Evolutionary conservation across 2,888 invertebrate genomes (phyloP).

Genomic region (Maniola hyperantus): DNA sequence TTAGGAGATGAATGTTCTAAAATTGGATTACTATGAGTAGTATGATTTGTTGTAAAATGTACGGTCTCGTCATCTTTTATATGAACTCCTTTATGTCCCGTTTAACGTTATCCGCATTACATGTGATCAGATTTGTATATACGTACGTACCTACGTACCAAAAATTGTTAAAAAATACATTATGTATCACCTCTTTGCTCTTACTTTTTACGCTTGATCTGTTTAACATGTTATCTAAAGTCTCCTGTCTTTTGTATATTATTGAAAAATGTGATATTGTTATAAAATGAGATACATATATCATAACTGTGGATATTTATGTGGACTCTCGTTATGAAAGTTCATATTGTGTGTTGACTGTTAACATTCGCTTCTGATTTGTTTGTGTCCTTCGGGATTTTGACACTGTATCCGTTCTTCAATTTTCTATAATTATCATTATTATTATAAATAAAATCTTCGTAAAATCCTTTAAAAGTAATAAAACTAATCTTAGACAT

Average conservation of each 20-base stretch:
- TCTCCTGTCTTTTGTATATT: conserved; percentile 78
- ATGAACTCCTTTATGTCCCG: conserved; percentile 60
- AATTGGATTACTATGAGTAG: conserved; percentile 64
- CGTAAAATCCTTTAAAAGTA: conserved; percentile 41
- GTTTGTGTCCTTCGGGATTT: conserved; percentile 30
- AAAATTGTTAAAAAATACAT: conserved; percentile 51
- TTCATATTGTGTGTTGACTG: conserved; percentile 57
- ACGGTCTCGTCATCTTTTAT: conserved; percentile 63
- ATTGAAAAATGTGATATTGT: conserved; percentile 83
- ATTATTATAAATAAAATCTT: conserved; percentile 36
- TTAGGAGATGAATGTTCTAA: conserved; percentile 73
- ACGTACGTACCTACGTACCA: conserved; percentile 70
- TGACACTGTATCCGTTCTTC: conserved; percentile 32
- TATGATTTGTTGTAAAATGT: conserved; percentile 58
- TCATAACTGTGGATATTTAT: conserved; percentile 65
- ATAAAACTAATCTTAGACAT: conserved; percentile 45
- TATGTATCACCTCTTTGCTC: conserved; percentile 67
- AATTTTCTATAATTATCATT: conserved; percentile 32
- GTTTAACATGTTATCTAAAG: conserved; percentile 74
- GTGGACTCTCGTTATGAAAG: conserved; percentile 57
- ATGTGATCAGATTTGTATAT: conserved; percentile 62
- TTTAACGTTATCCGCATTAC: conserved; percentile 63
- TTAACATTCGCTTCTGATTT: conserved; percentile 47
- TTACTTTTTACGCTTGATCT: conserved; percentile 79
- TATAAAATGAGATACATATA: conserved; percentile 66